Conservation (phyloP, 2,797 vertebrate species). For the Neomorphus geoffroyi region DNA sequence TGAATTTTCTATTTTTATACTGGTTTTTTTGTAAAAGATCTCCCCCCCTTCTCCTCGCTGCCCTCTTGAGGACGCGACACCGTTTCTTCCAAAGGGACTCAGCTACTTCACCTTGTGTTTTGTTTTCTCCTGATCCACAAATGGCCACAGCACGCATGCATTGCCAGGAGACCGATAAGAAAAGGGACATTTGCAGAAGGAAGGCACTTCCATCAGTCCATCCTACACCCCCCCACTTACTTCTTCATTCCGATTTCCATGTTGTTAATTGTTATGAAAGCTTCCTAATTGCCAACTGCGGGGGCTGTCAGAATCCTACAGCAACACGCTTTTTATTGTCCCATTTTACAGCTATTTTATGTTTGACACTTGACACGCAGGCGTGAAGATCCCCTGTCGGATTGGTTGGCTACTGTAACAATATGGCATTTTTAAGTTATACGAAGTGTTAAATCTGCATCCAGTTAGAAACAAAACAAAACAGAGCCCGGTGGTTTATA, state of each 20-base stretch:
- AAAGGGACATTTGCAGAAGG: background rate
- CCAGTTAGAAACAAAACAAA: slow-evolving; percentile 58
- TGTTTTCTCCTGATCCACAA: background rate
- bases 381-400: slow-evolving; percentile 7
- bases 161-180: background rate
- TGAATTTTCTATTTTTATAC: slow-evolving; percentile 47
- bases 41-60: background rate
- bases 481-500: background rate
- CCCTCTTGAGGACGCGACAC: background rate
- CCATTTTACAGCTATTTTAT: slow-evolving; percentile 45
- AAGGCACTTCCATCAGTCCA: background rate
- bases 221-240: background rate
- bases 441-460: slow-evolving; percentile 41
- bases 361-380: slow-evolving; percentile 49
- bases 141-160: rapidly evolving
- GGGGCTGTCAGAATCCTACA: slow-evolving; percentile 23
- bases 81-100: background rate
- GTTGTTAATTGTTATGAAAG: slow-evolving; percentile 52
- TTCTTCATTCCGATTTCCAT: slow-evolving; percentile 32
- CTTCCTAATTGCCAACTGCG: background rate
- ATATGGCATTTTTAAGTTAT: slow-evolving; percentile 53
- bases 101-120: background rate
- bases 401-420: slow-evolving; percentile 32
- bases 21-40: background rate
- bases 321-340: slow-evolving; percentile 41